phyloP scores from a whole-genome alignment of 2,797 vertebrate genomes.

The Discoglossus pictus region DNA sequence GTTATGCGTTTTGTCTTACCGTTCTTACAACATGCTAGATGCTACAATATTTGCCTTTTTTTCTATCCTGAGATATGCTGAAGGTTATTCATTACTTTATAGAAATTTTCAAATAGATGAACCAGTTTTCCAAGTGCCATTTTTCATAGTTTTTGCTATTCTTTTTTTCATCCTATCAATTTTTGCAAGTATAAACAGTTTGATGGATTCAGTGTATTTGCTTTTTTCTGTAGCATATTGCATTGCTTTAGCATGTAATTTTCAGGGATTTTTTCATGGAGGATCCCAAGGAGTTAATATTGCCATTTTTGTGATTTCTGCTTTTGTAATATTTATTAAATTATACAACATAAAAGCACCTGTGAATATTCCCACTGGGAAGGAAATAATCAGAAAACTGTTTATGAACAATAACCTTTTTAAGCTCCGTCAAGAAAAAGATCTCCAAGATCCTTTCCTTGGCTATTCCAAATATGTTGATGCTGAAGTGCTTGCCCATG shows the following conservation, averaged over 20 bases:
- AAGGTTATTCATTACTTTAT: slow-evolving; percentile 76
- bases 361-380: slow-evolving; percentile 67
- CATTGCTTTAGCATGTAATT: slow-evolving; percentile 74
- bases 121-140: slow-evolving; percentile 66
- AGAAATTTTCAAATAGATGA: slow-evolving; percentile 57
- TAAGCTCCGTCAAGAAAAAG: slow-evolving; percentile 70
- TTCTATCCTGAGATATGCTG: slow-evolving; percentile 76
- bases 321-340: slow-evolving; percentile 69
- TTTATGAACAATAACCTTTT: slow-evolving; percentile 59
- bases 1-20: slow-evolving; percentile 75
- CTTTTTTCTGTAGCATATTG: slow-evolving; percentile 78
- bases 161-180: slow-evolving; percentile 77
- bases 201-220: slow-evolving; percentile 74
- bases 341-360: slow-evolving; percentile 67
- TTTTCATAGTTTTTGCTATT: slow-evolving; percentile 75
- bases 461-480: slow-evolving; percentile 85
- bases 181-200: slow-evolving; percentile 72
- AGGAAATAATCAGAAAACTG: slow-evolving; percentile 61
- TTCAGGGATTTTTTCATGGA: slow-evolving; percentile 72
- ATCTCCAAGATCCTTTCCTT: slow-evolving; percentile 71
- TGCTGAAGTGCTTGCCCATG: slow-evolving; percentile 78
- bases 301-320: slow-evolving; percentile 76
- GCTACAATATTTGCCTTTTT: slow-evolving; percentile 81
- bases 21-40: slow-evolving; percentile 69
- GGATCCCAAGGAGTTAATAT: slow-evolving; percentile 80